Conservation (phyloP, 2,113 vertebrate species). For the Eulacestoma nigropectus region DNA sequence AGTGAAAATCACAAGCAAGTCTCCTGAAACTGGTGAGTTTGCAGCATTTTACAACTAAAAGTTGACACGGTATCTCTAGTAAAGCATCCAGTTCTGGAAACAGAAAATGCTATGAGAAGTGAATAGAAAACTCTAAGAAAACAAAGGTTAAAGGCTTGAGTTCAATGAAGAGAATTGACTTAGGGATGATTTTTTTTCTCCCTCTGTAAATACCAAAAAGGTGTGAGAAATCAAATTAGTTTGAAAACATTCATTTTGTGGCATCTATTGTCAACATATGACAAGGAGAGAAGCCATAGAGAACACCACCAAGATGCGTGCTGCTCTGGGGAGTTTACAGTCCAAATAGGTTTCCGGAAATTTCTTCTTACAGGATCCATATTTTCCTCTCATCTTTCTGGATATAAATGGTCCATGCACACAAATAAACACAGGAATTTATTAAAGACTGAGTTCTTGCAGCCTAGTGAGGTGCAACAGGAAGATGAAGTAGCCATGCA, state of each 20-base stretch:
- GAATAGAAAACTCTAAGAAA: background rate
- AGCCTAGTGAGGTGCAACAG: background rate
- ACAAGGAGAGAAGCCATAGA: background rate
- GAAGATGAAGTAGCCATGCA: background rate
- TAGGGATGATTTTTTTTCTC: background rate
- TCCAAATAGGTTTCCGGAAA: background rate
- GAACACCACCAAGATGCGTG: background rate
- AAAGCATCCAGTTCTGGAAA: background rate
- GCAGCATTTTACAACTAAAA: background rate
- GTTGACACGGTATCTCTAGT: background rate
- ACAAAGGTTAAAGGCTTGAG: background rate
- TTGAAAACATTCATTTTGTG: background rate
- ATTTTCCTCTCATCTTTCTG: background rate
- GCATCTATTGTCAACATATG: background rate
- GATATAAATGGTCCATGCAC: background rate
- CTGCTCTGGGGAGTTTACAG: background rate
- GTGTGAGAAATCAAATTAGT: background rate
- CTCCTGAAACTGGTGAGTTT: background rate
- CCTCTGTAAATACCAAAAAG: background rate
- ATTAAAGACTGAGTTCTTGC: background rate
- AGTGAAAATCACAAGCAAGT: background rate
- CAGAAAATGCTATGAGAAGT: background rate
- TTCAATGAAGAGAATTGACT: background rate
- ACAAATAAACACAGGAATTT: background rate
- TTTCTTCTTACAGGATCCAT: background rate